phyloP scores from a whole-genome alignment of 2,888 invertebrate genomes.

The Silvanus unidentatus region DNA sequence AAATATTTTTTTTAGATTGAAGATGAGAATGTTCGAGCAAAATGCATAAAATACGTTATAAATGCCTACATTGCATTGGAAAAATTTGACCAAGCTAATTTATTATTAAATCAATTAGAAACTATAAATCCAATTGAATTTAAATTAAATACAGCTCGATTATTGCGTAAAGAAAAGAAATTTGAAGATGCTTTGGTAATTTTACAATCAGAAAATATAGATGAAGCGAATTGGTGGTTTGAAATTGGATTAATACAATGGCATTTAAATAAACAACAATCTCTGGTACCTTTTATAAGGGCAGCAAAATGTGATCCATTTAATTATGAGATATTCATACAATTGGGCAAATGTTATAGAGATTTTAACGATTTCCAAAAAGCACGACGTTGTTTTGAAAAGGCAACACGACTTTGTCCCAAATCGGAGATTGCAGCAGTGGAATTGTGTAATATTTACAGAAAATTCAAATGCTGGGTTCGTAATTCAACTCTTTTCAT shows the following conservation, averaged over 20 bases:
- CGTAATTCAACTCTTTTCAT: conserved; percentile 17
- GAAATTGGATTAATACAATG: conserved; percentile 58
- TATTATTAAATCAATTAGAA: conserved; percentile 39
- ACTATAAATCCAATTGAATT: conserved; percentile 28
- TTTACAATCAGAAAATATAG: conserved; percentile 42
- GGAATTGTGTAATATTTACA: conserved; percentile 70
- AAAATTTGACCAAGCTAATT: conserved; percentile 39
- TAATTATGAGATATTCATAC: conserved; percentile 66
- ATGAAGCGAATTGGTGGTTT: conserved; percentile 51
- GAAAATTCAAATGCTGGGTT: conserved; percentile 60
- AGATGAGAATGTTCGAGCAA: conserved; percentile 26
- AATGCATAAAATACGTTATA: conserved; percentile 29
- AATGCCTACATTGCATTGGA: conserved; percentile 43
- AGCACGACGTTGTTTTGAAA: conserved; percentile 78
- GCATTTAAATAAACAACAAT: conserved; percentile 55
- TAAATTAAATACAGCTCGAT: conserved; percentile 49
- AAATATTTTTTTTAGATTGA: conserved; percentile 12
- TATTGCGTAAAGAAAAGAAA: conserved; percentile 49
- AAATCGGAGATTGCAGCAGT: conserved; percentile 62
- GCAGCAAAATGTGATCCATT: conserved; percentile 69
- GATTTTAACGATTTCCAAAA: conserved; percentile 61
- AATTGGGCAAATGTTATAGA: conserved; percentile 71
- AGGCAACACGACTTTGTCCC: conserved; percentile 69
- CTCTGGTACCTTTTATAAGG: conserved; percentile 60
- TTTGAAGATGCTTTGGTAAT: conserved; percentile 53